Base-by-base conservation (phyloP, 2,888 invertebrate species). In the Liodrosophila aerea region DNA sequence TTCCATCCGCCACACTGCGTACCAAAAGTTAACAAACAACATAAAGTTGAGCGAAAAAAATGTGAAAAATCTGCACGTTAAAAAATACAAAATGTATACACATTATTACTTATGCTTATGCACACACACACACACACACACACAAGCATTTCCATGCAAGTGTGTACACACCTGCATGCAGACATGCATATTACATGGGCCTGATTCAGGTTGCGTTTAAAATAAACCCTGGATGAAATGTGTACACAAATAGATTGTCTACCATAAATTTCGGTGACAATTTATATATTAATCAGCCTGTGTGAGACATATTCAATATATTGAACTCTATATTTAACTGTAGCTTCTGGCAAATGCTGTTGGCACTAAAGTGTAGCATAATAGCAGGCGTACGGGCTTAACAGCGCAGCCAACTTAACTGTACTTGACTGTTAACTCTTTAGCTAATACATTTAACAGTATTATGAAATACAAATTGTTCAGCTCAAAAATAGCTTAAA, bases 21-120 rank as follows among this genome's bases (percentile, higher is more conserved):
- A 12, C 4, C 50, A 18, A 11, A 49, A 30, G 30, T 33, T 22
- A 41, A 50, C 30, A 50, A 41, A 41, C 50, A 50, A 41, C 12
- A 33, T n/a, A 13, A 50, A 41, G 8, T 41, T 29, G 9, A 36
- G 4, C n/a, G 22, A 11, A 15, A 15, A 15, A 22, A 8, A 5
- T 7, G 5, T 4, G 22, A 53, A 53, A 52, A 31, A 39, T 33
- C 22, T 27, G 44, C 27, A 13, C 36, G 22, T 41, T 13, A 56
- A 56, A 60, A 70, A 66, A 73, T 62, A 52, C 41, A 54, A 50
- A 18, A 60, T 18, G 29, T 29, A 36, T 12, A 47, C 39, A 57
- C 36, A 34, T 54, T 40, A 49, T 34, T 36, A 45, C 29, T 34
- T 37, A 29, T 15, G 29, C 37, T 27, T 13, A 46, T n/a, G 41